Percentiles rank a stretch among this genome's conserved stretches.
Evolutionary conservation across 2,113 vertebrate species (phyloP).

Genomic region (Lophotis ruficrista): DNA sequence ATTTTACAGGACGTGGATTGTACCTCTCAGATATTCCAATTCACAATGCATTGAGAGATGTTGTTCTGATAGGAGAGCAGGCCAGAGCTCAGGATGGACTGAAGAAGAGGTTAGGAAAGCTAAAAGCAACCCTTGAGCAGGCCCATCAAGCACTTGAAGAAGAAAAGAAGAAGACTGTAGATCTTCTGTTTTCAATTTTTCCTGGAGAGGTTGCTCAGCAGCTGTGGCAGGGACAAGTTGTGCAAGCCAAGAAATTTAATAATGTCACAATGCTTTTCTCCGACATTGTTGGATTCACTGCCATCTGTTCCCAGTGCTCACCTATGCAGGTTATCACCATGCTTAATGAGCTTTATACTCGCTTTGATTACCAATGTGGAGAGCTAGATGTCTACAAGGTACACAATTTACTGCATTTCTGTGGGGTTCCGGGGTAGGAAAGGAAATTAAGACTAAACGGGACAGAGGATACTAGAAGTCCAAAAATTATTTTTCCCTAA

Average conservation of each 20-base stretch:
- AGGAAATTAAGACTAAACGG: background rate
- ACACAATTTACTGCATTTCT: slow-evolving; percentile 13
- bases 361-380: slow-evolving; percentile 93
- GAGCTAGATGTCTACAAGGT: slow-evolving; percentile 98
- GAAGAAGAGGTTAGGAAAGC: slow-evolving; percentile 95
- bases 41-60: slow-evolving; percentile 93
- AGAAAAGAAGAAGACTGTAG: slow-evolving; percentile 96
- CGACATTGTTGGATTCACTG: slow-evolving; percentile 97
- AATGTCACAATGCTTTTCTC: slow-evolving; percentile 97
- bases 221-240: slow-evolving; percentile 94
- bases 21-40: slow-evolving; percentile 98
- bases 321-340: slow-evolving; percentile 98
- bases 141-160: slow-evolving; percentile 95
- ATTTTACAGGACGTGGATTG: slow-evolving; percentile 93
- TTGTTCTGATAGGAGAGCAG: slow-evolving; percentile 96
- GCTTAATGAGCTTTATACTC: slow-evolving; percentile 95
- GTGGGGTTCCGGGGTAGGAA: background rate
- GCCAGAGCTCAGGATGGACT: slow-evolving; percentile 94
- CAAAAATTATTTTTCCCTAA: background rate
- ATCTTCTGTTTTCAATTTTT: slow-evolving; percentile 95
- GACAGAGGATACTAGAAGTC: background rate
- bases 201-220: slow-evolving; percentile 93
- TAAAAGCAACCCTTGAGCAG: slow-evolving; percentile 92
- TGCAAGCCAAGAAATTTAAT: slow-evolving; percentile 94
- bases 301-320: slow-evolving; percentile 92